These are phyloP conservation scores for Morpho helenor DNA, from an alignment of 2,888 invertebrate genomes.

Conservation along the genomic window DNA sequence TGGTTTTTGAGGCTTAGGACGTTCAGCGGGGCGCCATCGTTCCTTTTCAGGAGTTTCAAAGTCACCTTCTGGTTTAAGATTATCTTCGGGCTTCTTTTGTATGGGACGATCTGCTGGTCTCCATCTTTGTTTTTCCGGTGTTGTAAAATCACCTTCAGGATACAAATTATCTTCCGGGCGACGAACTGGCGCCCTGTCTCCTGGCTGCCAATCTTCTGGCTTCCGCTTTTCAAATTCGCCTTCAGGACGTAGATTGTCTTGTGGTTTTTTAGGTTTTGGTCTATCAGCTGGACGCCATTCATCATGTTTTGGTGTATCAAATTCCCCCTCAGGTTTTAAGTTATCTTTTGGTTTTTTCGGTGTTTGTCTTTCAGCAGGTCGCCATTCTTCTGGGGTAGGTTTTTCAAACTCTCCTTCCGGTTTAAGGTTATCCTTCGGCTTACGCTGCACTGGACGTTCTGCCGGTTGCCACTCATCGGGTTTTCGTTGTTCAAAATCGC, in stretches of 20 bases:
- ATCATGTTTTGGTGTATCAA: slow-evolving; percentile 46
- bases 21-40: slow-evolving; percentile 55
- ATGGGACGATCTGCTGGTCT: slow-evolving; percentile 57
- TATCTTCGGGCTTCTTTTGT: slow-evolving; percentile 69
- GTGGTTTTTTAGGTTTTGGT: slow-evolving; percentile 51
- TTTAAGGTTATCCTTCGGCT: slow-evolving; percentile 68
- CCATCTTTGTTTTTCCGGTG: slow-evolving; percentile 65
- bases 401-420: slow-evolving; percentile 80
- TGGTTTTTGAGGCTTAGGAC: slow-evolving; percentile 52
- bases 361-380: slow-evolving; percentile 56
- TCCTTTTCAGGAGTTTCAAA: slow-evolving; percentile 81
- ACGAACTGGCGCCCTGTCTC: slow-evolving; percentile 50
- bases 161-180: slow-evolving; percentile 71
- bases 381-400: slow-evolving; percentile 69
- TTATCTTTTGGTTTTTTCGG: slow-evolving; percentile 72
- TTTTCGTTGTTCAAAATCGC: slow-evolving; percentile 67
- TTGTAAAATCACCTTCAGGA: slow-evolving; percentile 76
- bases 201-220: slow-evolving; percentile 57
- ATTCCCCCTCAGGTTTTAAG: slow-evolving; percentile 43
- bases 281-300: slow-evolving; percentile 61
- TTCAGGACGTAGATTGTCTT: slow-evolving; percentile 74
- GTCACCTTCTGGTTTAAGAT: slow-evolving; percentile 76
- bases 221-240: slow-evolving; percentile 73
- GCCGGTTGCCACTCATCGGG: slow-evolving; percentile 60
- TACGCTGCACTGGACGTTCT: slow-evolving; percentile 58